phyloP scores from a whole-genome alignment of 1,140 invertebrate genomes.

The Steinernema feltiae region DNA sequence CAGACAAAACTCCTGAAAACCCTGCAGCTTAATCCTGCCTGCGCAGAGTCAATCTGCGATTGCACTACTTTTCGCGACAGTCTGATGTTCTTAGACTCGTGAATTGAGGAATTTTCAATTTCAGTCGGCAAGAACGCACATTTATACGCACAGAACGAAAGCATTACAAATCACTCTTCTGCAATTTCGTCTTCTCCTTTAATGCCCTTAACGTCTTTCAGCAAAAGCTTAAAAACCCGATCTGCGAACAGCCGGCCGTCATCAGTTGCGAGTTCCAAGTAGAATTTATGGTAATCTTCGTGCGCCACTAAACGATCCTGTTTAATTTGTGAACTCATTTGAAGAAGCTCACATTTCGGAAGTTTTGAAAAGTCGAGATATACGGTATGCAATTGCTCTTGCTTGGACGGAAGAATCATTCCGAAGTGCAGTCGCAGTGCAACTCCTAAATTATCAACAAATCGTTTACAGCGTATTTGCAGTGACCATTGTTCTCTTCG shows the following conservation, averaged over 20 bases:
- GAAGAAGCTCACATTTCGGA: neutral
- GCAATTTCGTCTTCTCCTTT: neutral
- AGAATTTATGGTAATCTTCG: neutral
- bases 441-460: neutral
- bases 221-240: neutral
- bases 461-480: neutral
- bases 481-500: neutral
- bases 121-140: too few species aligned
- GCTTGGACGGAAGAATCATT: neutral
- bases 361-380: neutral
- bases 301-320: neutral
- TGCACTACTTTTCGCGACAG: too few species aligned
- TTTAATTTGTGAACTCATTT: neutral
- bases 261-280: neutral
- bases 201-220: conserved; percentile 5
- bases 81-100: too few species aligned
- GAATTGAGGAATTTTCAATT: too few species aligned
- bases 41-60: too few species aligned
- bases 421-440: neutral
- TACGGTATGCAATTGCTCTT: neutral
- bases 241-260: neutral
- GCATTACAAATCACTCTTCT: neutral
- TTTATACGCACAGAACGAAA: too few species aligned
- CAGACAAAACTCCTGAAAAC: too few species aligned
- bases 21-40: too few species aligned